Percentiles rank a stretch among this genome's conserved stretches.
Evolutionary conservation across 1,140 invertebrate genomes (phyloP).

Genomic region (Drosophila virilis): DNA sequence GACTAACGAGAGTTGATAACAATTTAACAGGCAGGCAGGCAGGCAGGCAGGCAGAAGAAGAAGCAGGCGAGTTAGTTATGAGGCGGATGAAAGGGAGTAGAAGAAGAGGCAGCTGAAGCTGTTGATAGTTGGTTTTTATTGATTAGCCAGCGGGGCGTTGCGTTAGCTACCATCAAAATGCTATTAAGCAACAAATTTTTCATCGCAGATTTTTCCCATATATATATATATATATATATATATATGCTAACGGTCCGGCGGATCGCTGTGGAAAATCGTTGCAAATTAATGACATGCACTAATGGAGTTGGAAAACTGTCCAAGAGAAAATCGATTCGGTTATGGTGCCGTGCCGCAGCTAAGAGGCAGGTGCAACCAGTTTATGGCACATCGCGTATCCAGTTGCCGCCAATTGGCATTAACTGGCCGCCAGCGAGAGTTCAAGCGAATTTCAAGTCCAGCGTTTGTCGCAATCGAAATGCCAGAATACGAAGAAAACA

Average conservation of each 20-base stretch:
- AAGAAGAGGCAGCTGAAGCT: slow-evolving; percentile 8
- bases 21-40: slow-evolving; percentile 10
- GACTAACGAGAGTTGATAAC: slow-evolving; percentile 66
- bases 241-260: slow-evolving; percentile 56
- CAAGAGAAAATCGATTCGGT: slow-evolving; percentile 58
- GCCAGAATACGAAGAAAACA: not conserved
- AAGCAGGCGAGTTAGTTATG: not conserved
- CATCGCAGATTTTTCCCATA: slow-evolving; percentile 29
- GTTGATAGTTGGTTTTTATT: slow-evolving; percentile 59
- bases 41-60: not conserved
- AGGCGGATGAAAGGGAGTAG: slow-evolving; percentile 15
- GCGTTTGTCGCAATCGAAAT: slow-evolving; percentile 63
- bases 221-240: slow-evolving; percentile 48
- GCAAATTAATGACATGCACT: slow-evolving; percentile 79
- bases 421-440: slow-evolving; percentile 15
- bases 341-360: not conserved
- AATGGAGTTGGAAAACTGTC: slow-evolving; percentile 58
- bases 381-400: slow-evolving; percentile 32
- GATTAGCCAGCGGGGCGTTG: slow-evolving; percentile 64
- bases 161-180: slow-evolving; percentile 65
- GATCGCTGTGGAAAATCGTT: slow-evolving; percentile 27
- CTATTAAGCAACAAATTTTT: slow-evolving; percentile 55
- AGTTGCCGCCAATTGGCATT: slow-evolving; percentile 39
- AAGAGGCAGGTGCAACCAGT: slow-evolving; percentile 38
- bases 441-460: slow-evolving; percentile 32